Conservation (phyloP, 2,113 vertebrate genomes). For the Cheilinus undulatus region DNA sequence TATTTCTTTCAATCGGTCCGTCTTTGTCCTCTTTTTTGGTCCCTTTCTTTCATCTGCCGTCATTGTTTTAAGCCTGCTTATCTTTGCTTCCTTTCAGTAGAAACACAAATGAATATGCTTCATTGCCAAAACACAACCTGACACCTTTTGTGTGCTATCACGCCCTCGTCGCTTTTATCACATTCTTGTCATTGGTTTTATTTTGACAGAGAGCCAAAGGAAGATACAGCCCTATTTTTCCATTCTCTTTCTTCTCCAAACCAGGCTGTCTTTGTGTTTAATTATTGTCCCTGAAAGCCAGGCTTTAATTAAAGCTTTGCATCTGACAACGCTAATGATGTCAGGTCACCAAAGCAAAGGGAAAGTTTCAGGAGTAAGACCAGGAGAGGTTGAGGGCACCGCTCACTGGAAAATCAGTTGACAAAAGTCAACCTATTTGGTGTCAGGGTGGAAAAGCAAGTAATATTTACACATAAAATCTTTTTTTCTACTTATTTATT, state of each 20-base stretch:
- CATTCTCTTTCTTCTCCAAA: slow-evolving; percentile 15
- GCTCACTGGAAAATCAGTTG: not conserved
- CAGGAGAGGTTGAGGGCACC: not conserved
- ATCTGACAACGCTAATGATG: slow-evolving; percentile 54
- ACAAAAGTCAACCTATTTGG: not conserved
- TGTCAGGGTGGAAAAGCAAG: not conserved
- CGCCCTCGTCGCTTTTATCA: slow-evolving; percentile 43
- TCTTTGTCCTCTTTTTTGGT: not conserved
- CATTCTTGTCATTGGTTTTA: slow-evolving; percentile 34
- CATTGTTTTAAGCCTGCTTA: slow-evolving; percentile 52
- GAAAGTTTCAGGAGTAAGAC: slow-evolving; percentile 25
- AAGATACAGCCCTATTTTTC: slow-evolving; percentile 18
- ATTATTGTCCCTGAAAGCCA: slow-evolving; percentile 45
- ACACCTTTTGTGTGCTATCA: slow-evolving; percentile 37
- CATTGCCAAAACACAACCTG: slow-evolving; percentile 50
- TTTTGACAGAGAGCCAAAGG: slow-evolving; percentile 51
- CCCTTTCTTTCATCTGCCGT: slow-evolving; percentile 1
- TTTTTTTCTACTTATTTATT: too few relatives aligned
- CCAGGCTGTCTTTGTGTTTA: slow-evolving; percentile 43
- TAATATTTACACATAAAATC: not conserved
- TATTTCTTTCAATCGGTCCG: slow-evolving; percentile 28
- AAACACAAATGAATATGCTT: slow-evolving; percentile 52
- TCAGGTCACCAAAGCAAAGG: slow-evolving; percentile 29
- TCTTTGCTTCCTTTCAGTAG: slow-evolving; percentile 50
- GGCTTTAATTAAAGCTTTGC: slow-evolving; percentile 62